Conservation (phyloP, 2,113 vertebrate genomes). For the Bos indicus region DNA sequence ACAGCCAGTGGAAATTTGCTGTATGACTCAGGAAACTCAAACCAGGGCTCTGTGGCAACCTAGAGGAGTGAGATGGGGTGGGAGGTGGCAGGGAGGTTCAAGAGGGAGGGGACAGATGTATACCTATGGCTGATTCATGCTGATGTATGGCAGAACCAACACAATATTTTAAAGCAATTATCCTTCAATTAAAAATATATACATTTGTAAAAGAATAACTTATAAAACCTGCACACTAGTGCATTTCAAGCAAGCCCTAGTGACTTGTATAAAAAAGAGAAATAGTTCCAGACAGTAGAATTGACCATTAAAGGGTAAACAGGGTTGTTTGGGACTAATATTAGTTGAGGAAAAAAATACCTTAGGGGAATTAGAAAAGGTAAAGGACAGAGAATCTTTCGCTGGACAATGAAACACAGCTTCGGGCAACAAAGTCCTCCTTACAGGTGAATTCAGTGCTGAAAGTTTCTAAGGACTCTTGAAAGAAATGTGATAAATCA, state of each 20-base stretch:
- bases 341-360: constrained; percentile 1
- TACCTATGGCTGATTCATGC: background rate
- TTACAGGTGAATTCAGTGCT: background rate
- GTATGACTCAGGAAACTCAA: background rate
- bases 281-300: background rate
- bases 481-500: background rate
- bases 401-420: background rate
- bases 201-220: background rate
- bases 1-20: background rate
- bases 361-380: background rate
- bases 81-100: background rate
- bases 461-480: background rate
- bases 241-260: background rate
- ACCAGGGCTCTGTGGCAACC: background rate
- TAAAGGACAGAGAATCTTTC: background rate
- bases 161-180: background rate
- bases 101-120: background rate
- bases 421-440: background rate
- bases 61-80: background rate
- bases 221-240: background rate
- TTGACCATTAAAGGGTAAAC: background rate
- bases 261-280: background rate
- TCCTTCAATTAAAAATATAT: background rate
- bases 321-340: background rate
- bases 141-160: background rate